These are phyloP conservation scores for Diplodus puntazzo DNA, from an alignment of 2,797 vertebrate species.

Conservation along the genomic window DNA sequence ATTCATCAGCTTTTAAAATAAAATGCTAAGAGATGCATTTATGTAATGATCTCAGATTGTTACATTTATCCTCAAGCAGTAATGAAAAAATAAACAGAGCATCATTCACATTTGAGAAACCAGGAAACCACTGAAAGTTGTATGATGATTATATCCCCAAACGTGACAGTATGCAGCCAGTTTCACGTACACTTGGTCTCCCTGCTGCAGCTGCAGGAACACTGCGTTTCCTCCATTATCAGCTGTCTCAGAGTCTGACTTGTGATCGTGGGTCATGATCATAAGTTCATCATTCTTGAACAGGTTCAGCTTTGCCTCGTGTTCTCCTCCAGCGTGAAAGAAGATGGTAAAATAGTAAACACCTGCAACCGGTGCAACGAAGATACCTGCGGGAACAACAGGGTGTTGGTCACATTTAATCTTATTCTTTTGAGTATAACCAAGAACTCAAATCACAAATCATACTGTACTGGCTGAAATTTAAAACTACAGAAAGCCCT, in stretches of 20 bases:
- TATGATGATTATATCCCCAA: background rate
- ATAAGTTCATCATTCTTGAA: background rate
- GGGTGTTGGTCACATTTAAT: background rate
- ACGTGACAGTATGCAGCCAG: background rate
- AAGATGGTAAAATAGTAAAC: slow-evolving; percentile 40
- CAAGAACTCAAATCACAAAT: too few species aligned
- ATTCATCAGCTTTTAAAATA: too few species aligned
- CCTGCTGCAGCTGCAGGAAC: slow-evolving; percentile 24
- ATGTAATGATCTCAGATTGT: too few species aligned
- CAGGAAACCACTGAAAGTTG: too few species aligned
- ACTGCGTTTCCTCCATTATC: slow-evolving; percentile 34
- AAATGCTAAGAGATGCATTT: too few species aligned
- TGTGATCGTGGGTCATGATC: background rate
- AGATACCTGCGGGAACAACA: slow-evolving; percentile 34
- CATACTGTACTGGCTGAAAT: too few species aligned
- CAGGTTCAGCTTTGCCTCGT: rapidly evolving
- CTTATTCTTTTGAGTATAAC: too few species aligned
- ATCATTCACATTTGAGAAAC: too few species aligned
- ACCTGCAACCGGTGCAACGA: slow-evolving; percentile 25
- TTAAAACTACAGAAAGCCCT: too few species aligned
- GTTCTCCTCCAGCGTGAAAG: background rate
- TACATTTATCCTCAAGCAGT: too few species aligned
- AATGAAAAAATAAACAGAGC: too few species aligned
- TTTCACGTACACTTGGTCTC: background rate
- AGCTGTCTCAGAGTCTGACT: rapidly evolving